Percentiles rank a stretch among this genome's conserved stretches.
Conservation (phyloP, 1,140 invertebrate species). For the Papilio glaucus region DNA sequence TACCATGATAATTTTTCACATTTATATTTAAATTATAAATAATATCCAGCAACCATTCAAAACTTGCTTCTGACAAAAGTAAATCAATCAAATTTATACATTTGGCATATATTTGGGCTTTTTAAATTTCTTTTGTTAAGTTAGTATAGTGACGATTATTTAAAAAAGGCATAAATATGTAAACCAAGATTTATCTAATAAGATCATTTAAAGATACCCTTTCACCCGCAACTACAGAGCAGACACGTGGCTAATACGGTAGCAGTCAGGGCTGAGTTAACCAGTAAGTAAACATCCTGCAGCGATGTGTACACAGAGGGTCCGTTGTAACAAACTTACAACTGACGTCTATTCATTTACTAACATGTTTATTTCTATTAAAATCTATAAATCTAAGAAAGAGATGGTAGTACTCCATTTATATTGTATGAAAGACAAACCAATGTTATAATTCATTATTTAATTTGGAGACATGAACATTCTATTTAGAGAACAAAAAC, state of each 20-base stretch:
- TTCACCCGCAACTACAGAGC: conserved; percentile 44
- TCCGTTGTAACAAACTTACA: conserved; percentile 12
- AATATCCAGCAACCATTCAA: no score
- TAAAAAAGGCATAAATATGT: no score
- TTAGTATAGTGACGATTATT: no score
- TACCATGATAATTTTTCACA: no score
- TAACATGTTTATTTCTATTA: background rate
- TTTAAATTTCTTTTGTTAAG: no score
- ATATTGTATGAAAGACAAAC: background rate
- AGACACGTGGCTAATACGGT: conserved; percentile 60
- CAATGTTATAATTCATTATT: no score
- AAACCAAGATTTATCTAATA: conserved; percentile 40
- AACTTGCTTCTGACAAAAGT: no score
- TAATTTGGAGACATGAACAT: no score
- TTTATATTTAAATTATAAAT: no score
- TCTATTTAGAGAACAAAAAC: no score
- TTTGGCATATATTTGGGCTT: no score
- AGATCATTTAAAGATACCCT: conserved; percentile 45
- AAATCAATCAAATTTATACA: no score
- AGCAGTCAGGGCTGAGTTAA: conserved; percentile 31
- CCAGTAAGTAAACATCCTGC: conserved; percentile 53
- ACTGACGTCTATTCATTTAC: conserved; percentile 3
- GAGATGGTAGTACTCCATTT: background rate
- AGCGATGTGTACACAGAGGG: conserved; percentile 42
- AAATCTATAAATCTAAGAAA: background rate